phyloP scores from a whole-genome alignment of 2,888 invertebrate genomes.

The Parascotia fuliginaria region DNA sequence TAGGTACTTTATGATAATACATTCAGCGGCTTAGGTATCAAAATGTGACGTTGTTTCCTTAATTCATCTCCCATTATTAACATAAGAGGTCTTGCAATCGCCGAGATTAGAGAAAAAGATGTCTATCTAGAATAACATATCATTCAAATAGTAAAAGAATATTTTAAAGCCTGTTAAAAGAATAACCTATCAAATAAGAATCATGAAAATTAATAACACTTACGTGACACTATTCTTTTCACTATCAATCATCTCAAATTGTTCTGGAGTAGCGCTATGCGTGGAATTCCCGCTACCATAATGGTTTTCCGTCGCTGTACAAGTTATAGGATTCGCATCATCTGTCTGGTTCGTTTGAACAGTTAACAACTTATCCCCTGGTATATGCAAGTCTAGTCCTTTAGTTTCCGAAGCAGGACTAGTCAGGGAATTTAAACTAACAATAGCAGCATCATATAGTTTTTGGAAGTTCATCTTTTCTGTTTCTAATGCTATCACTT shows the following conservation, averaged over 20 bases:
- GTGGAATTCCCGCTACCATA: conserved; percentile 82
- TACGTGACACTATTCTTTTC: conserved; percentile 77
- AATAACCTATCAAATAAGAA: neutral
- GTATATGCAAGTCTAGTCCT: conserved; percentile 65
- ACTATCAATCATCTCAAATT: conserved; percentile 87
- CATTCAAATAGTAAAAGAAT: too few relatives aligned
- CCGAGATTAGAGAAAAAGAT: too few relatives aligned
- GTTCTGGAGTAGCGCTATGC: conserved; percentile 86
- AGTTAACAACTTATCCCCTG: conserved; percentile 62
- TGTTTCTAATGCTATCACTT: conserved; percentile 81
- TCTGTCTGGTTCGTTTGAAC: conserved; percentile 47
- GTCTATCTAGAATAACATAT: too few relatives aligned
- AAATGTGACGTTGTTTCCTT: too few relatives aligned
- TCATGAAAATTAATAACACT: conserved; percentile 37
- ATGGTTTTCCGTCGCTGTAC: conserved; percentile 78
- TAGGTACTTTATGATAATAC: too few relatives aligned
- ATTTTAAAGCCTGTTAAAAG: neutral
- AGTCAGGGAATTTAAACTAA: conserved; percentile 77
- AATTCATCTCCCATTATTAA: too few relatives aligned
- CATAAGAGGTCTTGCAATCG: too few relatives aligned
- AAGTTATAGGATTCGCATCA: conserved; percentile 69
- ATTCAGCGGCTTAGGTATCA: too few relatives aligned
- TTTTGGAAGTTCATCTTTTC: conserved; percentile 86
- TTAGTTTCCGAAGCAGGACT: conserved; percentile 74
- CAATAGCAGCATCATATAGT: conserved; percentile 80